Evolutionary conservation across 2,113 vertebrate genomes (phyloP).

Genomic region (Aspidoscelis tigris): DNA sequence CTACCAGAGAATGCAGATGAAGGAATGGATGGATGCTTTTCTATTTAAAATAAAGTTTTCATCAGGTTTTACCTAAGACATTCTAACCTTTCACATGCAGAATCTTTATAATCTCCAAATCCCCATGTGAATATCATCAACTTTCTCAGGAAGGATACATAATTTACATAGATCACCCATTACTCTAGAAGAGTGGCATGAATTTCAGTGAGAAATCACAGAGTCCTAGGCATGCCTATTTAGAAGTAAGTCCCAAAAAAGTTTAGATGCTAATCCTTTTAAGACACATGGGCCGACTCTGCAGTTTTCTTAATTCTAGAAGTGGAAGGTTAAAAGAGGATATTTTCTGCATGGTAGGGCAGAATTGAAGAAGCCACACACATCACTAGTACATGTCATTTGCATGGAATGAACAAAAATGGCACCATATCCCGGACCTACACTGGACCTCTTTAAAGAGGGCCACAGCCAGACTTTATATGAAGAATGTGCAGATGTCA

Average conservation of each 20-base stretch:
- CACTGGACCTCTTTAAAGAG: too few species aligned
- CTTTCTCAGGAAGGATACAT: not conserved
- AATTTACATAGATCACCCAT: not conserved
- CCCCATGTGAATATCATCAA: not conserved
- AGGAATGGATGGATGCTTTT: not conserved
- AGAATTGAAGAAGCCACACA: too few species aligned
- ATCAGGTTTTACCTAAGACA: not conserved
- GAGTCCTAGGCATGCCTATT: not conserved
- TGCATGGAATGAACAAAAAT: too few species aligned
- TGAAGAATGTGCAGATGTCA: too few species aligned
- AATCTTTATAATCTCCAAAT: not conserved
- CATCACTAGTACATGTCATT: too few species aligned
- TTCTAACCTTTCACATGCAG: not conserved
- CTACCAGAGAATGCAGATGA: not conserved
- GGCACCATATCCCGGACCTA: too few species aligned
- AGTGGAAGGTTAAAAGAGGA: too few species aligned
- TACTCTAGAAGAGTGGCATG: not conserved
- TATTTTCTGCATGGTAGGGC: too few species aligned
- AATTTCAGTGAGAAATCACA: not conserved
- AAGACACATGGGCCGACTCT: constrained; percentile 17
- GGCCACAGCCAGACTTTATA: too few species aligned
- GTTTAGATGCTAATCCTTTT: constrained; percentile 1
- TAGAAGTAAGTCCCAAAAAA: not conserved
- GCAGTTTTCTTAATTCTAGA: too few species aligned
- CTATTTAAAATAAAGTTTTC: not conserved